Percentiles rank a stretch among this genome's conserved stretches.
Conservation (phyloP, 2,888 invertebrate species). For the Perithous albicinctus region DNA sequence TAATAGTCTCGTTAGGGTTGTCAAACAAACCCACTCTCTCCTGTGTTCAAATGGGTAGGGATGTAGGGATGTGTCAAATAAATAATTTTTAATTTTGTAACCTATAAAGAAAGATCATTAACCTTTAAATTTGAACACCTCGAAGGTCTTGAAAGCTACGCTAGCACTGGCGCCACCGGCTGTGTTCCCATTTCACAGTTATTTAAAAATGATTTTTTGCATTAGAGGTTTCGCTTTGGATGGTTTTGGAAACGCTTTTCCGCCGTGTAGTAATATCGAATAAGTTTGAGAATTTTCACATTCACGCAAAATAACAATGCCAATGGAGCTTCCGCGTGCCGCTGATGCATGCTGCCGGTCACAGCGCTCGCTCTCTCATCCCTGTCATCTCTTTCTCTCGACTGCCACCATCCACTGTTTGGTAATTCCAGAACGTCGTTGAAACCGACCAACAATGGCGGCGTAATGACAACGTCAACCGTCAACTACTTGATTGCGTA, state of each 20-base stretch:
- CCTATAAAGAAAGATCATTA: too few relatives aligned
- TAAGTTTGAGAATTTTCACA: neutral
- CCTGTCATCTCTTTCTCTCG: constrained; percentile 12
- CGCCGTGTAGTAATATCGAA: neutral
- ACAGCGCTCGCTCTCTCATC: constrained; percentile 16
- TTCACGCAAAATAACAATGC: neutral
- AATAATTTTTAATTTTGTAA: too few relatives aligned
- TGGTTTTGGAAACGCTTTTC: neutral
- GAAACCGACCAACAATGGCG: constrained; percentile 78
- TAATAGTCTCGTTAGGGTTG: too few relatives aligned
- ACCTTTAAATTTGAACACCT: too few relatives aligned
- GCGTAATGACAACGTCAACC: constrained; percentile 80
- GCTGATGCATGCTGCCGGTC: constrained; percentile 4
- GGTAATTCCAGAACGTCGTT: constrained; percentile 77
- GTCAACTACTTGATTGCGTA: constrained; percentile 82
- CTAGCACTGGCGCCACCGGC: too few relatives aligned
- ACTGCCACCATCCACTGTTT: constrained; percentile 55
- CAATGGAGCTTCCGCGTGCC: neutral
- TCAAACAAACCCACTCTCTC: too few relatives aligned
- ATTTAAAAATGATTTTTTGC: neutral
- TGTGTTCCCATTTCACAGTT: too few relatives aligned
- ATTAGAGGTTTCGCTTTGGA: neutral
- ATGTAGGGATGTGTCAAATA: too few relatives aligned
- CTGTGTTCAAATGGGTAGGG: too few relatives aligned
- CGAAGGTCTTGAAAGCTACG: too few relatives aligned